Base-by-base conservation (phyloP, 2,888 invertebrate species). In the Mamestra brassicae region DNA sequence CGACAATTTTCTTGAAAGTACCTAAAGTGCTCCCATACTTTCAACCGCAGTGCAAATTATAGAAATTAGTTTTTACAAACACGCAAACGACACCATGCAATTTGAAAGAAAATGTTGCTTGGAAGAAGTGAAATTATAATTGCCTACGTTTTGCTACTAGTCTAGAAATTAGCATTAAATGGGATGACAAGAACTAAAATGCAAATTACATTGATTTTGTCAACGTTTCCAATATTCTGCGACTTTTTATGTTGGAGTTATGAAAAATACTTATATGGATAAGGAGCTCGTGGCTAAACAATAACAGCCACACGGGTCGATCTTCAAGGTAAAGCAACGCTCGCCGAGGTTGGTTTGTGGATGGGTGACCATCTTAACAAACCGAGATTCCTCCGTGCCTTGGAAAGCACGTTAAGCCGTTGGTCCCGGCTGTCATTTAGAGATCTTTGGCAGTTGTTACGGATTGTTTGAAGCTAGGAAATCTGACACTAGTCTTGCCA, bases 51-150 rank as follows among this genome's bases (percentile, higher is more conserved):
- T 4, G 65, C 26, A 78, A 75, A 86, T 86, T 85, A 78, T 81
- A 83, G 77, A 80, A 76, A 86, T 86, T 85, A 86, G 74, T 86
- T 82, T 84, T 83, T 78, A 50, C 79, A 71, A 71, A 78, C 86
- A 86, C 87, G 86, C 87, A 65, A 80, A 62, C 63, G 13, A 10
- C 62, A 15, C 65, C 45, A 10, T 71, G 63, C 54, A 67, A 65
- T 61, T 71, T 69, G 10, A 66, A 65, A 79, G 81, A 75, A 81
- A 82, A 82, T 66, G 38, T 64, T 8, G 47, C 26, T 73, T 63
- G n/a, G 58, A 38, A 68, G 60, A 61, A 83, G 81, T 76, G 86
- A 84, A 84, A 85, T 70, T 76, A 52, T 82, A 82, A 82, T 82
- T 75, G n/a, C 50, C 3, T 17, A 8, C 42, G 65, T 67, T 70